A percentile compares a stretch with the other conserved stretches of the same genome.
Conservation (phyloP, 2,797 vertebrate species). For the Lindbergichthys nudifrons region DNA sequence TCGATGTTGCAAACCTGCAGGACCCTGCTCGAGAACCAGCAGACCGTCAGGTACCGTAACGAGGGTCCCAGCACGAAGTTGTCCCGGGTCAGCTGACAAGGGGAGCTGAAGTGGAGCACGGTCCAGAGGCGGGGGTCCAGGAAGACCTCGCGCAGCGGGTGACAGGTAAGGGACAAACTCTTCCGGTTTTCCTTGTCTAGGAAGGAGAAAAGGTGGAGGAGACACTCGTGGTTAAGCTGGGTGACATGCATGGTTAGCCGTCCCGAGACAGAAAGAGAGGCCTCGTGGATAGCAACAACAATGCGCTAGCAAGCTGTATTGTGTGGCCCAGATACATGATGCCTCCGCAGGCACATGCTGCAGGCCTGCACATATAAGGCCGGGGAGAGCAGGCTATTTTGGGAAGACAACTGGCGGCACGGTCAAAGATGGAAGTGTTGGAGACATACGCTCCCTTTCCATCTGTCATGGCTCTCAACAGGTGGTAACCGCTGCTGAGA, state of each 20-base stretch:
- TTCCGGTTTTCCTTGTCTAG: constrained; percentile 92
- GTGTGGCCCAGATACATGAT: constrained; percentile 82
- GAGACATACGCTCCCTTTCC: constrained; percentile 74
- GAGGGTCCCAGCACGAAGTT: constrained; percentile 92
- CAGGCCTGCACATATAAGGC: constrained; percentile 94
- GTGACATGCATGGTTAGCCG: constrained; percentile 86
- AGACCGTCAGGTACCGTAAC: constrained; percentile 87
- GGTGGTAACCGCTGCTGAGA: constrained; percentile 52
- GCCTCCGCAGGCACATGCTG: constrained; percentile 70
- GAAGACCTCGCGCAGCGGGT: constrained; percentile 84
- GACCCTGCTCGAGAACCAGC: constrained; percentile 94
- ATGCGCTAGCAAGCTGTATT: constrained; percentile 59
- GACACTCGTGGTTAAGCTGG: constrained; percentile 91
- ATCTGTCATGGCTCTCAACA: constrained; percentile 81
- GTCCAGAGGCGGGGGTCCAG: constrained; percentile 91
- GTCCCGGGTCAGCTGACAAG: constrained; percentile 86
- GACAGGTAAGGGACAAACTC: constrained; percentile 89
- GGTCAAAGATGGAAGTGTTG: constrained; percentile 79
- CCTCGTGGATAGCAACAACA: constrained; percentile 63
- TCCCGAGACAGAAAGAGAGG: constrained; percentile 41
- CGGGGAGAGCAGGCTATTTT: constrained; percentile 90
- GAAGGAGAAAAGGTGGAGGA: constrained; percentile 94
- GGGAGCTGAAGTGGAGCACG: constrained; percentile 88
- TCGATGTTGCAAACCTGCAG: constrained; percentile 94
- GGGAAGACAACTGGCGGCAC: constrained; percentile 85